These are phyloP conservation scores for Sebastes matsubarae DNA, from an alignment of 2,797 vertebrate genomes.

Conservation along the genomic window DNA sequence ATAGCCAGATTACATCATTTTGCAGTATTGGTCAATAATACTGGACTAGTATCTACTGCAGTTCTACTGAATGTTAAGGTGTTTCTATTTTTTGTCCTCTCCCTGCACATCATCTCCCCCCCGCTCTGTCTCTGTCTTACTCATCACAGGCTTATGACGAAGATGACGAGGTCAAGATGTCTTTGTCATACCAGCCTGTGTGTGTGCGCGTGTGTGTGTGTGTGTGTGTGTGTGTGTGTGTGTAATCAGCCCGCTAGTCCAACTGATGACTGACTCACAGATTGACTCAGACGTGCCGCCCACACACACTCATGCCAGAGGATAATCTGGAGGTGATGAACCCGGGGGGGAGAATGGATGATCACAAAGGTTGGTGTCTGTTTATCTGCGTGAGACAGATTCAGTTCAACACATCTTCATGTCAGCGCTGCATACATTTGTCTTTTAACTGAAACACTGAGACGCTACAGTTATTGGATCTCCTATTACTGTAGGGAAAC, in stretches of 20 bases:
- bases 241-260: constrained; percentile 16
- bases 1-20: neutral
- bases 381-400: neutral
- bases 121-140: neutral
- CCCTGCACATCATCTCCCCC: neutral
- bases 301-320: constrained; percentile 29
- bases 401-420: neutral
- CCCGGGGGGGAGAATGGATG: neutral
- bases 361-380: neutral
- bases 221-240: neutral
- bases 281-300: constrained; percentile 35
- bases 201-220: neutral
- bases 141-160: constrained; percentile 8
- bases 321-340: constrained; percentile 33
- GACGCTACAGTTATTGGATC: neutral
- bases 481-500: neutral
- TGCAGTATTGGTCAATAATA: neutral
- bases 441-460: neutral
- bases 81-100: neutral
- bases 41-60: neutral
- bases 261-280: constrained; percentile 41
- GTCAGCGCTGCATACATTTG: neutral
- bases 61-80: neutral
- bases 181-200: constrained; percentile 2
- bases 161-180: constrained; percentile 29